phyloP scores from a whole-genome alignment of 2,888 invertebrate genomes.

The Sarcophaga variegata region DNA sequence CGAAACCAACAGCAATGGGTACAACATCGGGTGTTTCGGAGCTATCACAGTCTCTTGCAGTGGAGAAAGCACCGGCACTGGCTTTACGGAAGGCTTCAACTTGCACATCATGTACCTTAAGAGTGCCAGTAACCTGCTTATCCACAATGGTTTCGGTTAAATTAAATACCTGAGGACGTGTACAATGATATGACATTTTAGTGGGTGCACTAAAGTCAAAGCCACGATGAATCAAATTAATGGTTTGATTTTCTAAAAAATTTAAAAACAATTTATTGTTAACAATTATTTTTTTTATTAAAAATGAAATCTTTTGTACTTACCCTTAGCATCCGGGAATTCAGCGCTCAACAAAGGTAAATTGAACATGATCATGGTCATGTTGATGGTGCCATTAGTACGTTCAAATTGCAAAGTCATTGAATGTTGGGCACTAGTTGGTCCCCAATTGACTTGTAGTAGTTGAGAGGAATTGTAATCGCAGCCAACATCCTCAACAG shows the following conservation, averaged over 20 bases:
- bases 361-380: slow-evolving; percentile 75
- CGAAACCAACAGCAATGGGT: slow-evolving; percentile 98
- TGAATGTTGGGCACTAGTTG: slow-evolving; percentile 69
- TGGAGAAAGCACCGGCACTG: slow-evolving; percentile 84
- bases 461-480: slow-evolving; percentile 79
- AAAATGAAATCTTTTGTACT: background rate
- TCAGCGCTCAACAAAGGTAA: slow-evolving; percentile 76
- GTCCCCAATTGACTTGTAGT: slow-evolving; percentile 81
- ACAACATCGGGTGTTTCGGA: slow-evolving; percentile 93
- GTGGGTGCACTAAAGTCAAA: slow-evolving; percentile 85
- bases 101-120: slow-evolving; percentile 86
- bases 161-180: slow-evolving; percentile 84
- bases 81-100: slow-evolving; percentile 87
- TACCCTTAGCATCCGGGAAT: slow-evolving; percentile 80
- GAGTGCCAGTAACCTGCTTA: slow-evolving; percentile 79
- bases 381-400: slow-evolving; percentile 78
- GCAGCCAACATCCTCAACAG: slow-evolving; percentile 81
- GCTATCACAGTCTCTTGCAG: slow-evolving; percentile 88
- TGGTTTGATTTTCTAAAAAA: slow-evolving; percentile 77
- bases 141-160: slow-evolving; percentile 80
- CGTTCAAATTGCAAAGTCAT: slow-evolving; percentile 82
- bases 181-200: slow-evolving; percentile 89
- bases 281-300: background rate
- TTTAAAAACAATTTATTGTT: background rate
- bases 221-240: slow-evolving; percentile 83